phyloP scores from a whole-genome alignment of 2,797 vertebrate species.

The Etheostoma nigrum region DNA sequence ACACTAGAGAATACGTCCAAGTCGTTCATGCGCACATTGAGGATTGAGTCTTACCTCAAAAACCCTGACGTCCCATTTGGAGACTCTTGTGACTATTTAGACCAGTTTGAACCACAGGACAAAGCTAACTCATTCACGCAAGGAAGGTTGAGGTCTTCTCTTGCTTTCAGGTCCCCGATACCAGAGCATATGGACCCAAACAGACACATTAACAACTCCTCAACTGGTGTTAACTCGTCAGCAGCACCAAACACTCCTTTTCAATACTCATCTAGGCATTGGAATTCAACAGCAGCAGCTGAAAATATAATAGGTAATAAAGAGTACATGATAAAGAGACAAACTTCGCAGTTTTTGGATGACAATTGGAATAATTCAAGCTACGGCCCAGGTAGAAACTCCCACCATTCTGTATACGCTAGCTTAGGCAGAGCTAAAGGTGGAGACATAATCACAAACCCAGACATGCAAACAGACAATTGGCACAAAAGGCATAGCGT shows the following conservation, averaged over 20 bases:
- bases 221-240: conserved; percentile 79
- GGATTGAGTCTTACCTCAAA: conserved; percentile 95
- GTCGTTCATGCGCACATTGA: conserved; percentile 91
- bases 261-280: conserved; percentile 78
- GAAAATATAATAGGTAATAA: conserved; percentile 69
- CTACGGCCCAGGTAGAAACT: conserved; percentile 76
- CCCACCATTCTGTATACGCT: conserved; percentile 83
- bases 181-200: conserved; percentile 90
- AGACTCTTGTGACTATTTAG: conserved; percentile 84
- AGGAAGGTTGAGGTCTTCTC: conserved; percentile 89
- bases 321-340: conserved; percentile 86
- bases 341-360: conserved; percentile 88
- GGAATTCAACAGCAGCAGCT: conserved; percentile 61
- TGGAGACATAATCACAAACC: conserved; percentile 74
- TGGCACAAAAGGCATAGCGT: conserved; percentile 85
- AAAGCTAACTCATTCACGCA: conserved; percentile 83
- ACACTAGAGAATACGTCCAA: conserved; percentile 91
- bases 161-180: conserved; percentile 89
- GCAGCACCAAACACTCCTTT: conserved; percentile 45
- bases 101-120: conserved; percentile 86
- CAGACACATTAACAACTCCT: conserved; percentile 85
- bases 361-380: conserved; percentile 79
- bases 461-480: conserved; percentile 72
- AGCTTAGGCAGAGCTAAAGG: conserved; percentile 85
- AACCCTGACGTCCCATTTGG: conserved; percentile 83